Conservation (phyloP, 1,140 invertebrate genomes). For the Sitodiplosis mosellana region DNA sequence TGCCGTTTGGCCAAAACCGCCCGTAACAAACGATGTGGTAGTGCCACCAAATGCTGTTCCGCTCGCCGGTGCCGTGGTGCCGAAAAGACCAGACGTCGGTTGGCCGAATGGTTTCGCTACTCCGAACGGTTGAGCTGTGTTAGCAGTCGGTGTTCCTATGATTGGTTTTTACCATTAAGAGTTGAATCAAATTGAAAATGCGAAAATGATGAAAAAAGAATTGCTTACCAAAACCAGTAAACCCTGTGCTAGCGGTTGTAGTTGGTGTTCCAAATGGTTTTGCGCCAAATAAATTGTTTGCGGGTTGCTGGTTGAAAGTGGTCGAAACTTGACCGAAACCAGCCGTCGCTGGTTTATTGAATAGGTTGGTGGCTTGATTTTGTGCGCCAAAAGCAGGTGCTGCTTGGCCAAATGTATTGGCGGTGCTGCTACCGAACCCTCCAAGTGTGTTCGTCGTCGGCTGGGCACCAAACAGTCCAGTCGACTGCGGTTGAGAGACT, state of each 20-base stretch:
- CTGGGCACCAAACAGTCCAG: constrained; percentile 29
- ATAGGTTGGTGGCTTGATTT: constrained; percentile 19
- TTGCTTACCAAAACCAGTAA: constrained; percentile 20
- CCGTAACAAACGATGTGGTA: constrained; percentile 21
- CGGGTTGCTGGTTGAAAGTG: constrained; percentile 2
- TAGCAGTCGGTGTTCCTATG: constrained; percentile 9
- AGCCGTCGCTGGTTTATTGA: constrained; percentile 15
- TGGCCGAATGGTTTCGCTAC: constrained; percentile 24
- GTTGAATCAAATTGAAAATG: too few relatives aligned
- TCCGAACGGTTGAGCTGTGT: constrained; percentile 16
- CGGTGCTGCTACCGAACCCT: constrained; percentile 21
- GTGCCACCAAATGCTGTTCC: constrained; percentile 23
- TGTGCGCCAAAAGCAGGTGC: background rate
- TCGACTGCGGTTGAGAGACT: constrained; percentile 18
- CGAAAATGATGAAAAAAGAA: background rate
- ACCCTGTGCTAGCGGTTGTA: constrained; percentile 13
- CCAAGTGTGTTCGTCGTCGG: constrained; percentile 16
- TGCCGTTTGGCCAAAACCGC: constrained; percentile 16
- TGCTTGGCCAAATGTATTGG: constrained; percentile 6
- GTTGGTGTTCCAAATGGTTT: constrained; percentile 12
- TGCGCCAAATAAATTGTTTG: constrained; percentile 11
- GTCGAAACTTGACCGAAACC: background rate
- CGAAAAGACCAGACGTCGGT: constrained; percentile 16
- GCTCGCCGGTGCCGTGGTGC: constrained; percentile 17
- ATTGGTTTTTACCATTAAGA: constrained; percentile 12